phyloP scores from a whole-genome alignment of 2,797 vertebrate species.

The Cygnus olor region DNA sequence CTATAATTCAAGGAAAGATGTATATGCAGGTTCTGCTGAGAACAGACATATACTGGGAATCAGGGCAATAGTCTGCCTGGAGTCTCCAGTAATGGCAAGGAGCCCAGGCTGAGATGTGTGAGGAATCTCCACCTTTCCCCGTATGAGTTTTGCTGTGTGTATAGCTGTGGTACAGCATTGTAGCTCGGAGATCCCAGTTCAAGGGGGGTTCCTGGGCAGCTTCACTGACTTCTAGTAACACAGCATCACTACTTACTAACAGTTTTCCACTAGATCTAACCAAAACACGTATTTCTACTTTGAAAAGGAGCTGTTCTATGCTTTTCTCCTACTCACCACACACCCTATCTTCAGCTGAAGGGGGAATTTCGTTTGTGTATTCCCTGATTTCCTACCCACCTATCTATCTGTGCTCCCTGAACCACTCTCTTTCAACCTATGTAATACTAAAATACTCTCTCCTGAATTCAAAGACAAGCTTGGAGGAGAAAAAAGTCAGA shows the following conservation, averaged over 20 bases:
- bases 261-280: not conserved
- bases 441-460: not conserved
- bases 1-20: not conserved
- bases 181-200: not conserved
- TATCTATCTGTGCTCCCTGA: not conserved
- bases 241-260: not conserved
- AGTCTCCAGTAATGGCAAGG: not conserved
- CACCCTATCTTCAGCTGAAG: not conserved
- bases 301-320: not conserved
- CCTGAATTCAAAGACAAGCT: not conserved
- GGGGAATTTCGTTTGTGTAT: not conserved
- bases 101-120: not conserved
- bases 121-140: not conserved
- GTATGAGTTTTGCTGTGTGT: not conserved
- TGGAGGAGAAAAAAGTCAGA: not conserved
- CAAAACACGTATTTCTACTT: not conserved
- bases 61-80: not conserved
- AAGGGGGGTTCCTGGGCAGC: not conserved
- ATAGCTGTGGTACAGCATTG: not conserved
- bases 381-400: not conserved
- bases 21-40: not conserved
- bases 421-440: not conserved
- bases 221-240: not conserved
- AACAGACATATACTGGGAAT: not conserved
- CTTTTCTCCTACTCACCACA: not conserved